A percentile compares a stretch with the other conserved stretches of the same genome.
Evolutionary conservation across 2,797 vertebrate genomes (phyloP).

Genomic region (Erpetoichthys calabaricus): DNA sequence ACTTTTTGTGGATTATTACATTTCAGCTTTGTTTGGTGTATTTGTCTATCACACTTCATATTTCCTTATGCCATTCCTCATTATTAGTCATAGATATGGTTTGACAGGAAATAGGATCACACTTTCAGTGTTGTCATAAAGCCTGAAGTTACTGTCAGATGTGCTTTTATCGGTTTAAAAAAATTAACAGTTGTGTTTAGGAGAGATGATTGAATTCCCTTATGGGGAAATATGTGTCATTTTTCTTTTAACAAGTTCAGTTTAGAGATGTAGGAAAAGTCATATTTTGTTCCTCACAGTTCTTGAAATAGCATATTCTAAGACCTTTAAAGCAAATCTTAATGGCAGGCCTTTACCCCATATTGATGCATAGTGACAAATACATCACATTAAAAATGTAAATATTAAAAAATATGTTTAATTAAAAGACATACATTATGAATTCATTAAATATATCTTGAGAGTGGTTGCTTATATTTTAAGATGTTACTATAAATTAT

Average conservation of each 20-base stretch:
- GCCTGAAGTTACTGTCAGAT: too few species aligned
- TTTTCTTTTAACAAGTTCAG: conserved; percentile 8
- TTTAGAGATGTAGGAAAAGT: not conserved
- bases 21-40: too few species aligned
- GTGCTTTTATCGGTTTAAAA: too few species aligned
- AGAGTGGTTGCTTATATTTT: too few species aligned
- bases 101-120: too few species aligned
- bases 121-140: too few species aligned
- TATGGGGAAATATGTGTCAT: not conserved
- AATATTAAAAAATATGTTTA: not conserved
- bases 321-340: conserved; percentile 35
- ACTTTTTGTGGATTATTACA: too few species aligned
- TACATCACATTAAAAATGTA: conserved; percentile 4
- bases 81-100: too few species aligned
- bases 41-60: too few species aligned
- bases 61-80: too few species aligned
- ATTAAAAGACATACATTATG: not conserved
- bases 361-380: conserved; percentile 8
- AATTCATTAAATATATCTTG: not conserved
- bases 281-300: conserved; percentile 11
- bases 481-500: too few species aligned
- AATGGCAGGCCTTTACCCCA: conserved; percentile 7
- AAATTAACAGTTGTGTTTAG: not conserved
- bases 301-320: conserved; percentile 37
- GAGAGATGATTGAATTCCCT: not conserved